Evolutionary conservation across 2,113 vertebrate genomes (phyloP).

Genomic region (Mola mola): DNA sequence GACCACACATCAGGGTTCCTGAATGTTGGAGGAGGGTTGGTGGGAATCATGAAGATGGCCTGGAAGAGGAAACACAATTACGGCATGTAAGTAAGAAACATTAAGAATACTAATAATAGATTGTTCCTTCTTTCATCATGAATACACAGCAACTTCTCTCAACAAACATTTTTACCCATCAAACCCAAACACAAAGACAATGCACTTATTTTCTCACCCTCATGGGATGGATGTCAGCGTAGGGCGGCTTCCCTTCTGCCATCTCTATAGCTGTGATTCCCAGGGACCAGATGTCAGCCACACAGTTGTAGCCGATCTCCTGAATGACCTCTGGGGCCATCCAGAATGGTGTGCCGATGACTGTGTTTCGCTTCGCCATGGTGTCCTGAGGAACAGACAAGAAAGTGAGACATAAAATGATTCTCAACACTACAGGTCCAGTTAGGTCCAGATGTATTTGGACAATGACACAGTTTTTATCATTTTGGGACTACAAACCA

Average conservation of each 20-base stretch:
- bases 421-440: too few relatives aligned
- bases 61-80: slow-evolving; percentile 58
- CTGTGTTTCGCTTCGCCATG: slow-evolving; percentile 96
- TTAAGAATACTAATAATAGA: too few relatives aligned
- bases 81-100: too few relatives aligned
- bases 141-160: too few relatives aligned
- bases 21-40: slow-evolving; percentile 92
- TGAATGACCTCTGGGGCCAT: slow-evolving; percentile 98
- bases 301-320: slow-evolving; percentile 96
- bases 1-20: slow-evolving; percentile 90
- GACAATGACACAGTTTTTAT: too few relatives aligned
- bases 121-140: too few relatives aligned
- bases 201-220: slow-evolving; percentile 81
- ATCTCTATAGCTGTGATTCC: slow-evolving; percentile 97
- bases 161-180: too few relatives aligned
- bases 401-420: not conserved
- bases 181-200: not conserved
- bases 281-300: slow-evolving; percentile 96
- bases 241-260: slow-evolving; percentile 95
- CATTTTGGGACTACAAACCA: too few relatives aligned
- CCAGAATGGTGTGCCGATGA: slow-evolving; percentile 97
- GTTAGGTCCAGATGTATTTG: too few relatives aligned
- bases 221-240: slow-evolving; percentile 97
- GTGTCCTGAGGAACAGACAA: slow-evolving; percentile 85
- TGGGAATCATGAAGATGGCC: slow-evolving; percentile 99